Conservation (phyloP, 2,113 vertebrate genomes). For the Isurus oxyrinchus region DNA sequence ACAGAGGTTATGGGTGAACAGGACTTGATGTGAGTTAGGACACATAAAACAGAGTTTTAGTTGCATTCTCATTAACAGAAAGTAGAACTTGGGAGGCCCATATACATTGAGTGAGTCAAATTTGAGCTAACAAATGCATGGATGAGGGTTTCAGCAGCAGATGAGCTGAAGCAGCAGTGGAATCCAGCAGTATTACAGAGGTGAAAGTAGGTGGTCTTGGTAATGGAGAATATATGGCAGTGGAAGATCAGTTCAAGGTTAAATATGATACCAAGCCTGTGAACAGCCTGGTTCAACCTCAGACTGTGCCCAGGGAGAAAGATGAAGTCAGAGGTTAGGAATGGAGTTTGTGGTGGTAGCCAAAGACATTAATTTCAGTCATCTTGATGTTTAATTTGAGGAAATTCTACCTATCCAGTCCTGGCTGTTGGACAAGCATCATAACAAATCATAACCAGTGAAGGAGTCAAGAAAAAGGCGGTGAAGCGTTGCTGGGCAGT, state of each 20-base stretch:
- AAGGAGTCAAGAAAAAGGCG: background rate
- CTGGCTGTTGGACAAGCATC: background rate
- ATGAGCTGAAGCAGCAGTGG: background rate
- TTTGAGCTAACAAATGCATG: background rate
- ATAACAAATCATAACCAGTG: background rate
- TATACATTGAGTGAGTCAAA: background rate
- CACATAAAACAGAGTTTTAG: background rate
- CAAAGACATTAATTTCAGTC: background rate
- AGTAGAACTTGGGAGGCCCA: background rate
- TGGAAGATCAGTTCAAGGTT: background rate
- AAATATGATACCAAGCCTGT: background rate
- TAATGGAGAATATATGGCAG: background rate
- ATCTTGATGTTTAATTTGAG: background rate
- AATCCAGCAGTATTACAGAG: background rate
- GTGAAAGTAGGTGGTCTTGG: background rate
- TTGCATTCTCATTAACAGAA: background rate
- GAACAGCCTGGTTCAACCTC: background rate
- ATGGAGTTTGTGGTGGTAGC: background rate
- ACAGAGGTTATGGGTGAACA: background rate
- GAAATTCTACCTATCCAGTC: background rate
- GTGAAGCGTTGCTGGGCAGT: background rate
- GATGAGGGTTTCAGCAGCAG: background rate
- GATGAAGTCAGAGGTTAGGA: background rate
- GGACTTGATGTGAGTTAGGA: background rate
- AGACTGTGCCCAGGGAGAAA: background rate